phyloP scores from a whole-genome alignment of 1,140 invertebrate species.

The Anastatus disparis region DNA sequence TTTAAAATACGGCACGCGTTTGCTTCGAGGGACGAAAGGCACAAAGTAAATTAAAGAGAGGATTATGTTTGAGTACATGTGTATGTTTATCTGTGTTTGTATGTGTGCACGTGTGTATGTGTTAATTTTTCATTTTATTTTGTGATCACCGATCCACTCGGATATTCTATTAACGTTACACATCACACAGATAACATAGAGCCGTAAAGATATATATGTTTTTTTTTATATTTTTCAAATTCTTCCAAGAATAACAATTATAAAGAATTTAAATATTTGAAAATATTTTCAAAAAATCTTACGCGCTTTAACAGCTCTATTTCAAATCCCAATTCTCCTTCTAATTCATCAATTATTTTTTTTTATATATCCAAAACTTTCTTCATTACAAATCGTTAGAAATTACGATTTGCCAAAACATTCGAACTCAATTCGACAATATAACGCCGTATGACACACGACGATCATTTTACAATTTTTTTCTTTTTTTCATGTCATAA shows the following conservation, averaged over 20 bases:
- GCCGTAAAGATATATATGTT: too few species aligned
- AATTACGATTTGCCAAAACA: too few species aligned
- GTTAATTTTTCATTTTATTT: too few species aligned
- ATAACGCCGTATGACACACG: neutral
- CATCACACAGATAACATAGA: too few species aligned
- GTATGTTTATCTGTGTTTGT: neutral
- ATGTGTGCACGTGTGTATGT: too few species aligned
- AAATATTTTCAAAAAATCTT: neutral
- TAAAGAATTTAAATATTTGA: neutral
- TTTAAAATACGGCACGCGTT: constrained; percentile 5
- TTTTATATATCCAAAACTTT: too few species aligned
- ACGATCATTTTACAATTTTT: constrained; percentile 13
- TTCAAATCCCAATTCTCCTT: neutral
- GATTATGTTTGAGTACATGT: too few species aligned
- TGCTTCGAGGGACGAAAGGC: constrained; percentile 56
- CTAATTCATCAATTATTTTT: too few species aligned
- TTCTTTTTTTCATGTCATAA: too few species aligned
- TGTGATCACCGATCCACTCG: constrained; percentile 55
- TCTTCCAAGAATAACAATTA: too few species aligned
- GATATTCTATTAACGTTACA: constrained; percentile 45
- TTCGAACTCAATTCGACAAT: neutral
- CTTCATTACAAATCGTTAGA: too few species aligned
- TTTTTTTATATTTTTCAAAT: too few species aligned
- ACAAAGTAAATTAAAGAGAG: constrained; percentile 57
- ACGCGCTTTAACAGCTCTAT: neutral